A percentile compares a stretch with the other conserved stretches of the same genome.
These are phyloP conservation scores for Peromyscus californicus DNA, from an alignment of 2,113 vertebrate genomes.

Conservation along the genomic window DNA sequence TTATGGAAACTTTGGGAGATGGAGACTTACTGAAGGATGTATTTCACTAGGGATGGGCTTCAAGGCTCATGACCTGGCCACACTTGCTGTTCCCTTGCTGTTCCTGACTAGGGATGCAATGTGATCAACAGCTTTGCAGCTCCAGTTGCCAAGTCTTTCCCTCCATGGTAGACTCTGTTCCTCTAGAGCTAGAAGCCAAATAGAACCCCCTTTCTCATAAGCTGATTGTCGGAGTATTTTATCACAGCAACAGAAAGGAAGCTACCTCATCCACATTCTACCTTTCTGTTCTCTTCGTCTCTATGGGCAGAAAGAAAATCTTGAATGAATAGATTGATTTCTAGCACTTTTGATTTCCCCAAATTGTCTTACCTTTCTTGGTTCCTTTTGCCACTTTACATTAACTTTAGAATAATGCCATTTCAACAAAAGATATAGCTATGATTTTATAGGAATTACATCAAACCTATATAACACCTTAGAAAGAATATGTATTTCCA, in stretches of 20 bases:
- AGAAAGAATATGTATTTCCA: not conserved
- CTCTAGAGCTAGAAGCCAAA: not conserved
- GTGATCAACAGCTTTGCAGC: too few relatives aligned
- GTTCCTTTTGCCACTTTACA: not conserved
- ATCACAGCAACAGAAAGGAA: not conserved
- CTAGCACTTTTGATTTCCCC: not conserved
- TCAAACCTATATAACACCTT: not conserved
- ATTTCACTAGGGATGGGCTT: not conserved
- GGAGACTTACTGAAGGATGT: not conserved
- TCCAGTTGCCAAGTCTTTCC: not conserved
- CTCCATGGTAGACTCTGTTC: not conserved
- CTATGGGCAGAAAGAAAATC: not conserved
- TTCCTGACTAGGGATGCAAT: not conserved
- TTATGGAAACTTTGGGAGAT: not conserved
- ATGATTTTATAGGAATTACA: not conserved
- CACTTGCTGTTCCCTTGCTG: not conserved
- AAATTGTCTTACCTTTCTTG: not conserved
- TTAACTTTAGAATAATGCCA: constrained; percentile 1
- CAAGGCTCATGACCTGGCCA: not conserved
- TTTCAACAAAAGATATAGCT: not conserved
- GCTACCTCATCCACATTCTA: not conserved
- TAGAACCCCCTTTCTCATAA: not conserved
- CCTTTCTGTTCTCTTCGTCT: not conserved
- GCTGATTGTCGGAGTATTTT: not conserved
- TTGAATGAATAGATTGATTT: not conserved